Evolutionary conservation across 1,140 invertebrate species (phyloP), one percentile per base, ranked within the genome.

Genomic region (Laupala kohalensis): DNA sequence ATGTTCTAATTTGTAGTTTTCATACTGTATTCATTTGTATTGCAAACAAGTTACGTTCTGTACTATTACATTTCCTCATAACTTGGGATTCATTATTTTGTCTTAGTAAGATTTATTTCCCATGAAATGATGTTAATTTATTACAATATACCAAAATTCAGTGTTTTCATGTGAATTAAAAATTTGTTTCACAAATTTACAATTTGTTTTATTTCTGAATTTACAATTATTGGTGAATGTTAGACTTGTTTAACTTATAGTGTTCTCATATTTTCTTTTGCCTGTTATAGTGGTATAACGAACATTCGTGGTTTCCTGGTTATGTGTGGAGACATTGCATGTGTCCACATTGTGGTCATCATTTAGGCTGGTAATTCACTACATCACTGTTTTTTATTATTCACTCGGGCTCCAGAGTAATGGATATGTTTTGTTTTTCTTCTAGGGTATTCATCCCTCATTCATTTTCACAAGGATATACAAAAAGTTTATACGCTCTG

Each of bases 291-390:
- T 81, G 80, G 80, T 73, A 77, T 25, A 64, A 70, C 19, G 73
- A 78, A 30, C 69, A 77, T 70, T 77, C 76, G 28, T 81, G 80
- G 80, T 84, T 80, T 78, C 82, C 83, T 72, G 82, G 82, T 13
- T 83, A 80, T 74, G 77, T 76, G 12, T 84, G 82, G 82, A 82
- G 80, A 74, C 77, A 78, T 65, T 80, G 80, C 71, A 74, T 79
- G 13, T 84, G 83, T 76, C 77, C 78, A 25, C 76, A 77, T 4
- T 84, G 83, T 76, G 76, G 78, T 65, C 30, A 73, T 25, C 81
- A 82, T 72, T 73, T 83, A 71, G 83, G 83, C 72, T 84, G 83
- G 83, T 84, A 77, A 75, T 75, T 75, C 25, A 70, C 28, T 69
- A 65, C 27, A 65, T 0, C 19, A 29, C 29, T 25, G 24, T 27